These are phyloP conservation scores for Batillaria attramentaria DNA, from an alignment of 1,140 invertebrate genomes.

Conservation along the genomic window DNA sequence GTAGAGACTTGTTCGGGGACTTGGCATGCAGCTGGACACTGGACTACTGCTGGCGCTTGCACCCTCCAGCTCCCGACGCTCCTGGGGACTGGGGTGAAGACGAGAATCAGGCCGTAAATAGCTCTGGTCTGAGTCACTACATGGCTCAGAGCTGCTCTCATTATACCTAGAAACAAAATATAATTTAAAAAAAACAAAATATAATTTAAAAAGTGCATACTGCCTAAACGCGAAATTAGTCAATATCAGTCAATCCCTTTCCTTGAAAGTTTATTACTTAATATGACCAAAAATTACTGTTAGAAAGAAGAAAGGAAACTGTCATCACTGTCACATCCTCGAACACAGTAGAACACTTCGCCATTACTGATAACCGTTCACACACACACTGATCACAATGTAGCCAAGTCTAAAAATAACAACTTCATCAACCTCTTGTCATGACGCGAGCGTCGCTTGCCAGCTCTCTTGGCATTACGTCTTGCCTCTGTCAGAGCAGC, in stretches of 20 bases:
- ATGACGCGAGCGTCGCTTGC: slow-evolving; percentile 46
- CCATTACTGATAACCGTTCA: too few relatives aligned
- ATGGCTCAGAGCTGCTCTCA: slow-evolving; percentile 55
- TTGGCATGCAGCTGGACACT: slow-evolving; percentile 37
- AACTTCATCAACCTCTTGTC: slow-evolving; percentile 41
- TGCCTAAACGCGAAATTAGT: too few relatives aligned
- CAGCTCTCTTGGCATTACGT: slow-evolving; percentile 57
- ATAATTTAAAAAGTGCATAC: too few relatives aligned
- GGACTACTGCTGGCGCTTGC: slow-evolving; percentile 50
- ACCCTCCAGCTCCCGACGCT: slow-evolving; percentile 35
- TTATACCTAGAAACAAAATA: slow-evolving; percentile 49
- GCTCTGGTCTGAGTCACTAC: slow-evolving; percentile 53
- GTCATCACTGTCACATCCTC: too few relatives aligned
- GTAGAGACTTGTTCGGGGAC: slow-evolving; percentile 40
- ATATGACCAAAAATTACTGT: too few relatives aligned
- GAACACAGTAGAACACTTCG: too few relatives aligned
- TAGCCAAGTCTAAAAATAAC: neutral
- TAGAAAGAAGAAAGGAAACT: too few relatives aligned
- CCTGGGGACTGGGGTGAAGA: slow-evolving; percentile 1
- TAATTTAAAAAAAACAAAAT: too few relatives aligned
- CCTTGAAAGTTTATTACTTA: too few relatives aligned
- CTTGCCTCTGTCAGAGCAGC: slow-evolving; percentile 62
- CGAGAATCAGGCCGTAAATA: slow-evolving; percentile 19
- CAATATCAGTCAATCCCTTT: too few relatives aligned
- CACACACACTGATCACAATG: too few relatives aligned